Evolutionary conservation across 2,797 vertebrate species (phyloP).

Genomic region (Aldrovandia affinis): DNA sequence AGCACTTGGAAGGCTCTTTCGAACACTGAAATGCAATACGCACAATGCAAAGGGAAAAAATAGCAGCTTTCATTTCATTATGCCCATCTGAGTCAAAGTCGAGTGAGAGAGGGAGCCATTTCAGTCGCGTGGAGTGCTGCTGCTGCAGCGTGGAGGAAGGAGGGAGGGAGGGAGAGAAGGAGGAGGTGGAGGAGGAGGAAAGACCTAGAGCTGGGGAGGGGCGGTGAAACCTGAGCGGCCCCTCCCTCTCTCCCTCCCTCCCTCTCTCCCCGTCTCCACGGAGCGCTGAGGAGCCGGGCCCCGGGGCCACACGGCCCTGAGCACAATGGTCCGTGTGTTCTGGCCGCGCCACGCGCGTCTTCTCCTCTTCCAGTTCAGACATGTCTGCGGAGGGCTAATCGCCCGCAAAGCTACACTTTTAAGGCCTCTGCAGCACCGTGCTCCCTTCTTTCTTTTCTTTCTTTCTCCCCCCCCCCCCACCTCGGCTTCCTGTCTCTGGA

Average conservation of each 20-base stretch:
- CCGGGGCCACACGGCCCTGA: conserved; percentile 2
- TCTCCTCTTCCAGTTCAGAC: conserved; percentile 44
- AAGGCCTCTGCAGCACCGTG: background rate
- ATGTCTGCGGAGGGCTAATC: conserved; percentile 50
- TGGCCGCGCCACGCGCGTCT: conserved; percentile 37
- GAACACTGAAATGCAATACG: background rate
- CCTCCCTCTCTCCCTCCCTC: background rate
- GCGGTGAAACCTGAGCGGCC: background rate
- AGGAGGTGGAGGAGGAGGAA: background rate
- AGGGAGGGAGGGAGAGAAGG: background rate
- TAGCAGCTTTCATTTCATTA: background rate
- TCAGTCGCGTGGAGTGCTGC: background rate
- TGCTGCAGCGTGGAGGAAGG: background rate
- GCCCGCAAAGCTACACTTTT: conserved; percentile 39
- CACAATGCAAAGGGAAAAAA: background rate
- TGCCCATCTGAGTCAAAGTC: background rate
- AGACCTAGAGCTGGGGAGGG: background rate
- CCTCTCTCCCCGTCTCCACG: background rate
- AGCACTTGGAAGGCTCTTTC: too few species aligned
- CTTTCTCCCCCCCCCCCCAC: background rate
- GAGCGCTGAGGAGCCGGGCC: conserved; percentile 33
- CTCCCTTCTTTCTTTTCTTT: conserved; percentile 10
- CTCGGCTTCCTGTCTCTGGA: conserved; percentile 15
- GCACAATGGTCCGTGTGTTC: conserved; percentile 42
- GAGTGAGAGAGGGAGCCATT: background rate